A percentile compares a stretch with the other conserved stretches of the same genome.
Evolutionary conservation across 2,888 invertebrate genomes (phyloP).

Genomic region (Cactoblastis cactorum): DNA sequence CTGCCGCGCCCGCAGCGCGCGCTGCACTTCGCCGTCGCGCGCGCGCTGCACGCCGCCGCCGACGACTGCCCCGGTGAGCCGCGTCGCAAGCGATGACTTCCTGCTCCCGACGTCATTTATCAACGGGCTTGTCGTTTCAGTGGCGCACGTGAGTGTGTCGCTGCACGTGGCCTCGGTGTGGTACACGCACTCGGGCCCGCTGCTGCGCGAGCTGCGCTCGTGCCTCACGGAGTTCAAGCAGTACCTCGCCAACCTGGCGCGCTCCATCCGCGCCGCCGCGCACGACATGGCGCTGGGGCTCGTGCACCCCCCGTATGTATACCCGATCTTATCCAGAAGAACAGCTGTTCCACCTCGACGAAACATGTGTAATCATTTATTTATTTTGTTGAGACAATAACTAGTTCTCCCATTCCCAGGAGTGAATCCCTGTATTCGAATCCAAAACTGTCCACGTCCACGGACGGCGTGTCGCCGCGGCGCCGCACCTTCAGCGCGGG

Average conservation of each 20-base stretch:
- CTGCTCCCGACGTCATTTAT: too few relatives aligned
- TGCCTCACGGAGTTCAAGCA: slow-evolving; percentile 95
- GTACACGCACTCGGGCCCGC: slow-evolving; percentile 94
- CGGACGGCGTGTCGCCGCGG: slow-evolving; percentile 64
- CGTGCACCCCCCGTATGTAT: slow-evolving; percentile 88
- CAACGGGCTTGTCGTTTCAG: slow-evolving; percentile 30
- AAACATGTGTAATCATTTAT: not conserved
- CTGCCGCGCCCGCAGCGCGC: slow-evolving; percentile 53
- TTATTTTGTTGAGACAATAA: too few relatives aligned
- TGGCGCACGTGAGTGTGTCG: slow-evolving; percentile 46
- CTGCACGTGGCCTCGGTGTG: slow-evolving; percentile 93
- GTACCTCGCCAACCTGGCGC: slow-evolving; percentile 90
- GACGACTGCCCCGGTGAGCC: slow-evolving; percentile 43
- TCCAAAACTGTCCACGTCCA: slow-evolving; percentile 71
- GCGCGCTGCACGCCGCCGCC: slow-evolving; percentile 32
- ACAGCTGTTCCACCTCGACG: too few relatives aligned
- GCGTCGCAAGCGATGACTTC: too few relatives aligned
- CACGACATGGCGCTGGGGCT: slow-evolving; percentile 96
- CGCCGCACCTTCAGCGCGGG: slow-evolving; percentile 61
- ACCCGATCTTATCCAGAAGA: too few relatives aligned
- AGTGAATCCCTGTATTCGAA: slow-evolving; percentile 78
- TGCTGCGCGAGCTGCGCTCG: slow-evolving; percentile 90
- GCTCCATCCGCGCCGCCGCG: slow-evolving; percentile 93
- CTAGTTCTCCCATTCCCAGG: too few relatives aligned
- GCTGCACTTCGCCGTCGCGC: slow-evolving; percentile 50